Evolutionary conservation across 1,140 invertebrate genomes (phyloP).

Genomic region (Varroa destructor): DNA sequence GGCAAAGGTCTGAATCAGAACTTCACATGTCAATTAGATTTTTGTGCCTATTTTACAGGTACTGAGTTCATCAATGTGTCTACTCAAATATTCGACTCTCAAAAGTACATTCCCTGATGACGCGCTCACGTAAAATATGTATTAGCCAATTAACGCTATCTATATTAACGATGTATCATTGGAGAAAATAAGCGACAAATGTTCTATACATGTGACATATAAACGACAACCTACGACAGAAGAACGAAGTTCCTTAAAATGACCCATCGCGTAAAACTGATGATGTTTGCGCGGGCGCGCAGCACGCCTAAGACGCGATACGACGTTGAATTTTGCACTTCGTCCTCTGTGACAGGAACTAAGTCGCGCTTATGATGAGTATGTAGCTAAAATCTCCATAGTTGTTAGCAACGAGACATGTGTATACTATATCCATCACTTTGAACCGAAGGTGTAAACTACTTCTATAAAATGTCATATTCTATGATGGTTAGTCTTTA

Average conservation of each 20-base stretch:
- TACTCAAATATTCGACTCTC: no score
- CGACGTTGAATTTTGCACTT: slow-evolving; percentile 10
- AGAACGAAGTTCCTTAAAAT: slow-evolving; percentile 11
- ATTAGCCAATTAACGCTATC: no score
- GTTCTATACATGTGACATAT: background rate
- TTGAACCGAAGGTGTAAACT: background rate
- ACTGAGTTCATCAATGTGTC: no score
- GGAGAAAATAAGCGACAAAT: no score
- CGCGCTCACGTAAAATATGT: no score
- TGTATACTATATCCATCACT: background rate
- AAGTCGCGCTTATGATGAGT: slow-evolving; percentile 6
- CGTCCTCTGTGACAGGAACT: background rate
- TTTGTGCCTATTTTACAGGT: no score
- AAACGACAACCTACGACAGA: background rate
- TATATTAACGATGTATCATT: no score
- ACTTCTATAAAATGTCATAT: background rate
- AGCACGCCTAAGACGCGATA: background rate
- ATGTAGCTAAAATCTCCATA: no score
- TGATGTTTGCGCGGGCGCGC: background rate
- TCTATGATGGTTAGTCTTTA: background rate
- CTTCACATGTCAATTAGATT: no score
- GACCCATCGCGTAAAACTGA: background rate
- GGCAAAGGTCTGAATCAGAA: no score
- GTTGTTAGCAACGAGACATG: background rate
- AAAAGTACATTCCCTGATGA: no score